Conservation (phyloP, 1,140 invertebrate species). For the Aphelinus certus region DNA sequence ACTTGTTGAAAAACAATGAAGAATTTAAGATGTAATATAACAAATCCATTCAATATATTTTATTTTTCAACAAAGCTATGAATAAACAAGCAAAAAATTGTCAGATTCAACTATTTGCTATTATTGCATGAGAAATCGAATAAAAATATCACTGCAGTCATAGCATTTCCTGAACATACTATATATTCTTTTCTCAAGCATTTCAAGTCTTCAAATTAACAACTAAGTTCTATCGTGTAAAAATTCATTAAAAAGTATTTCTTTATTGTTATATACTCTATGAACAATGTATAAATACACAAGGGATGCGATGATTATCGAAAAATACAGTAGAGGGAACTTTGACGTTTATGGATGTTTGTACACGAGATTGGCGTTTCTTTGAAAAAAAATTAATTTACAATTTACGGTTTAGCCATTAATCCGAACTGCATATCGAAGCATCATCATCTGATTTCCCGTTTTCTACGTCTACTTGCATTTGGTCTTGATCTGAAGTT, state of each 20-base stretch:
- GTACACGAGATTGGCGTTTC: conserved; percentile 14
- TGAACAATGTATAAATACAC: not conserved
- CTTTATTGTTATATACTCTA: conserved; percentile 5
- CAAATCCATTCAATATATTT: conserved; percentile 20
- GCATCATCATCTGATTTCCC: conserved; percentile 54
- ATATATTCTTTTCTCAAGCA: conserved; percentile 8
- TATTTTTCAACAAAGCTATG: conserved; percentile 29
- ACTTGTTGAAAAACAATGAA: no score
- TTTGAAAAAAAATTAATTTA: conserved; percentile 14
- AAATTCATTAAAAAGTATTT: conserved; percentile 7
- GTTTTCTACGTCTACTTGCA: conserved; percentile 54
- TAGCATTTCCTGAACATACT: not conserved
- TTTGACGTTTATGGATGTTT: conserved; percentile 26
- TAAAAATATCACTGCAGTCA: conserved; percentile 5
- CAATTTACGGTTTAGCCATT: conserved; percentile 10
- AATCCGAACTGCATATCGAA: conserved; percentile 51
- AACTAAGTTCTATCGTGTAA: conserved; percentile 13
- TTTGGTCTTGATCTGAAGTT: conserved; percentile 56
- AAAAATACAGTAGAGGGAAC: conserved; percentile 13
- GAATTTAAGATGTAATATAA: not conserved
- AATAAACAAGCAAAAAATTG: conserved; percentile 21
- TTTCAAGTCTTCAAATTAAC: not conserved
- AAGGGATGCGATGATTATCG: conserved; percentile 16
- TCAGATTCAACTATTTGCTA: conserved; percentile 4
- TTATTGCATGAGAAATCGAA: not conserved